Evolutionary conservation across 2,797 vertebrate genomes (phyloP).

Genomic region (Eupleurogrammus muticus): DNA sequence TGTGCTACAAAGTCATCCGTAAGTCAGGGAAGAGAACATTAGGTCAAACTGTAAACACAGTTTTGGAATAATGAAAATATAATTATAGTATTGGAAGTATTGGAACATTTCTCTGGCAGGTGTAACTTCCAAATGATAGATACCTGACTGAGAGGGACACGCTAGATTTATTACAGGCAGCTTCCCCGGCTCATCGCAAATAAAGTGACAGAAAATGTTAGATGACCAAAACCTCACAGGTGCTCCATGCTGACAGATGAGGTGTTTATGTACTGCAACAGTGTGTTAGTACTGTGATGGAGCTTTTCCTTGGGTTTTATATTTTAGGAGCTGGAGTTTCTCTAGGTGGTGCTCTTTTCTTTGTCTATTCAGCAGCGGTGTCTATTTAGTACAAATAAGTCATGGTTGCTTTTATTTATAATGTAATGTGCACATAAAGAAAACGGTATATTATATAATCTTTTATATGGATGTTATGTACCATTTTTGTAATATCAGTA

Average conservation of each 20-base stretch:
- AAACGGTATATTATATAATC: neutral
- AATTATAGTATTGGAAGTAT: too few relatives aligned
- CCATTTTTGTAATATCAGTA: neutral
- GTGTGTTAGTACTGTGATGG: neutral
- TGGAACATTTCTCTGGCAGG: constrained; percentile 8
- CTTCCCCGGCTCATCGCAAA: constrained; percentile 1
- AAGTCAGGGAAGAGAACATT: constrained; percentile 25
- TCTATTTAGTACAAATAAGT: neutral
- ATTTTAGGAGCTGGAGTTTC: neutral
- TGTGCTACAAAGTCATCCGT: constrained; percentile 5
- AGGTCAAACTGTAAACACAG: constrained; percentile 20
- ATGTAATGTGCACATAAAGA: neutral
- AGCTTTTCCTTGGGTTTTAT: neutral
- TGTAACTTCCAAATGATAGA: constrained; percentile 4
- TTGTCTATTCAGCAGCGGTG: neutral
- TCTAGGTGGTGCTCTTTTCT: constrained; percentile 7
- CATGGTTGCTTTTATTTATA: neutral
- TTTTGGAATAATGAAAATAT: constrained; percentile 18
- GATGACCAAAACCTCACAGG: neutral
- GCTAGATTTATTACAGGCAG: constrained; percentile 4
- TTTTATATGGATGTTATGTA: too few relatives aligned
- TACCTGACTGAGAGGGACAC: neutral
- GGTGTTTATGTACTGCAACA: neutral
- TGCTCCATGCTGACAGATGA: neutral
- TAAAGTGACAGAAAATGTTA: neutral